Evolutionary conservation across 2,888 invertebrate species (phyloP), one percentile per base, ranked within the genome.

Genomic region (Deilephila porcellus): DNA sequence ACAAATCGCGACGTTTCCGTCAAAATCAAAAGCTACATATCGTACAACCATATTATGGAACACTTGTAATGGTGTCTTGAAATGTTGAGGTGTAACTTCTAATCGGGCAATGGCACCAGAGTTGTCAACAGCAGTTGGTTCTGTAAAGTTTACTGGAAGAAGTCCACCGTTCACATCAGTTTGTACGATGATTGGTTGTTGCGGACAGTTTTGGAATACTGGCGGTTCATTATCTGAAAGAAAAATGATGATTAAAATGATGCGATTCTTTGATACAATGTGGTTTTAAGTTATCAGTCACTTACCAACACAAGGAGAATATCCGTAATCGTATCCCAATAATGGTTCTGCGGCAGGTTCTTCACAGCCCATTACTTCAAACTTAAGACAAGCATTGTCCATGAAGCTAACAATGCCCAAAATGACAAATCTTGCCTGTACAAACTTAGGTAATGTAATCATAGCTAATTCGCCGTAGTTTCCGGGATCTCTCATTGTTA

Each of bases 1-100:
- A 87, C 99, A 99, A 86, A 98, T 98, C 19, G 99, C 99, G 19
- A 98, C 98, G 86, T 99, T 99, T 80, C 99, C 99, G 86, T 99
- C 99, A 84, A 98, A 98, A 93, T 99, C 99, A 85, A 98, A 99
- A 4, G 99, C 99, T 0, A 99, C 97, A 85, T 99, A 99, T 93
- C 98, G 97, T 0, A 99, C 98, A 45, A 98, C 97, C 85, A 98
- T 98, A 79, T 99, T 98, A 86, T 98, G 97, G 90, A 99, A 98
- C 17, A 98, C 96, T 87, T 97, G 96, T 78, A 98, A 96, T 0
- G 98, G 98, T 0, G 98, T 98, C 85, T 96, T 97, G 91, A 99
- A 99, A 82, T 97, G 98, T 80, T 97, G 97, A 0, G 99, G 99
- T 80, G 98, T 98, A 0, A 99, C 97, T 95, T 99, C 98, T 77